Conservation (phyloP, 2,888 invertebrate species). For the Alcis repandata region DNA sequence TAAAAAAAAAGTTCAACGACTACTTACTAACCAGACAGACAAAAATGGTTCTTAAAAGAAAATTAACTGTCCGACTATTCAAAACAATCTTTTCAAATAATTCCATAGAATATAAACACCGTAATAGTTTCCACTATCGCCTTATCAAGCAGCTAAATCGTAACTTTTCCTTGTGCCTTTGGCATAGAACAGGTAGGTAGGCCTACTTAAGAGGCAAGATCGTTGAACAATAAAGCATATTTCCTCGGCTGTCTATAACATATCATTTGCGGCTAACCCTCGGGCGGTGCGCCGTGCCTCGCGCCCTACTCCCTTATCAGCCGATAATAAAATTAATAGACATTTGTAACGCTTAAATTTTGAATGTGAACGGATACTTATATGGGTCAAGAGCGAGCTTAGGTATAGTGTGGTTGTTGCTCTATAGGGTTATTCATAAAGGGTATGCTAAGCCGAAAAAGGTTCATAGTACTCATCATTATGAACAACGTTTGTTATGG, state of each 20-base stretch:
- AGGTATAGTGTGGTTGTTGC: constrained; percentile 20
- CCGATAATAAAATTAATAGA: constrained; percentile 48
- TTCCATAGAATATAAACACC: neutral
- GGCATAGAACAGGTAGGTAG: constrained; percentile 53
- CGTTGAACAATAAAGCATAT: constrained; percentile 72
- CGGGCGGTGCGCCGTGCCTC: constrained; percentile 51
- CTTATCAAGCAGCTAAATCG: constrained; percentile 46
- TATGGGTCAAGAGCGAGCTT: constrained; percentile 44
- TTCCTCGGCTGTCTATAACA: constrained; percentile 75
- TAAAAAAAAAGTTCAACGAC: too few species aligned
- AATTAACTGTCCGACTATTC: too few species aligned
- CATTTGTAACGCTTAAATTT: constrained; percentile 43
- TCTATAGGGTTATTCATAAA: too few species aligned
- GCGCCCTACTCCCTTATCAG: constrained; percentile 50
- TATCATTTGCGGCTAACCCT: constrained; percentile 69
- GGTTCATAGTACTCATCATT: too few species aligned
- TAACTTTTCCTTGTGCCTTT: constrained; percentile 41
- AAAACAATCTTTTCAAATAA: too few species aligned
- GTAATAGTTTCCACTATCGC: constrained; percentile 6
- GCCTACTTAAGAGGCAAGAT: constrained; percentile 45
- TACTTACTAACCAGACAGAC: too few species aligned
- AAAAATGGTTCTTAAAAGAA: too few species aligned
- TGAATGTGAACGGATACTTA: constrained; percentile 41
- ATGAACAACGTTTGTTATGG: too few species aligned
- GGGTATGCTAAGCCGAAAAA: too few species aligned